Conservation (phyloP, 1,140 invertebrate genomes). For the Dinothrombium tinctorium region DNA sequence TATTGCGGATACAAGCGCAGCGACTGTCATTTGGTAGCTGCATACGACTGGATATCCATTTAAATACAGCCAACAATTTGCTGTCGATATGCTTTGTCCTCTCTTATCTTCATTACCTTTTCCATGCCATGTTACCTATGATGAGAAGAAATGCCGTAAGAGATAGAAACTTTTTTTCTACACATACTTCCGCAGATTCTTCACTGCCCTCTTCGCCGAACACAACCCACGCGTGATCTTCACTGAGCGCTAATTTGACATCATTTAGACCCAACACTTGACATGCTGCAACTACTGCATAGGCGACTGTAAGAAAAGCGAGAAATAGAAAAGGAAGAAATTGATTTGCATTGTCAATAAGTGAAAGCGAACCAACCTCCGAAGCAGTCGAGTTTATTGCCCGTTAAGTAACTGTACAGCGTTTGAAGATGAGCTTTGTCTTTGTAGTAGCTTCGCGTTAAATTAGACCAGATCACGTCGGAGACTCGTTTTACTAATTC, state of each 20-base stretch:
- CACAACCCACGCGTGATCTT: constrained; percentile 91
- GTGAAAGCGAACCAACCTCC: no score
- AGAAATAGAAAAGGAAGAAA: no score
- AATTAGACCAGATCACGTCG: constrained; percentile 56
- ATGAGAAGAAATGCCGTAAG: background rate
- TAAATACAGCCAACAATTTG: background rate
- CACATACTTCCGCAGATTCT: background rate
- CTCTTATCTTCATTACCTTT: constrained; percentile 90
- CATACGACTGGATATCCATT: constrained; percentile 45
- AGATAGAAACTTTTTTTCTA: background rate
- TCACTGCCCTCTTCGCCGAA: constrained; percentile 51
- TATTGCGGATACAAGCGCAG: constrained; percentile 74
- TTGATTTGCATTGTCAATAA: no score
- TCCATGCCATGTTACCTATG: constrained; percentile 41
- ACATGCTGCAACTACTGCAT: constrained; percentile 74
- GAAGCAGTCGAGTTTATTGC: constrained; percentile 83
- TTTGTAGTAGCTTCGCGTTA: constrained; percentile 71
- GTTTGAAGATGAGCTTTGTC: constrained; percentile 80
- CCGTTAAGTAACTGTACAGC: constrained; percentile 72
- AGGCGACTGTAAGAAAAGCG: no score
- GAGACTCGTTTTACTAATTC: constrained; percentile 61
- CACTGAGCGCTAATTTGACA: constrained; percentile 60
- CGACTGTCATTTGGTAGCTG: constrained; percentile 65
- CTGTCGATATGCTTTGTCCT: constrained; percentile 24
- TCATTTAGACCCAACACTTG: constrained; percentile 62